A percentile compares a stretch with the other conserved stretches of the same genome.
Evolutionary conservation across 2,113 vertebrate genomes (phyloP).

Genomic region (Emydocephalus ijimae): DNA sequence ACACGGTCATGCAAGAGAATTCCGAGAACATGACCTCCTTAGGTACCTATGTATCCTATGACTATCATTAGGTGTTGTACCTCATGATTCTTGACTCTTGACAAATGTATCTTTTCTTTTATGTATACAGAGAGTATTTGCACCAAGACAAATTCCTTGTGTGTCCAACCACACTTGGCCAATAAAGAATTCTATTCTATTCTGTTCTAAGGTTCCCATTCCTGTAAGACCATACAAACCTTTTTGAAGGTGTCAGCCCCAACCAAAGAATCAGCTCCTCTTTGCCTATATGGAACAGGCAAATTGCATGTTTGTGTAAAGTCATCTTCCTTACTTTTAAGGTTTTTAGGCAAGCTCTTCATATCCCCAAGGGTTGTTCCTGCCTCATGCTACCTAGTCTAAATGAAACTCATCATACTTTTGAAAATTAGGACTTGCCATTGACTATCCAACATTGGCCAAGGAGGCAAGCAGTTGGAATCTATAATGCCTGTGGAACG

Average conservation of each 20-base stretch:
- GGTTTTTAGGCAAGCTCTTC: neutral
- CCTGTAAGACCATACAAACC: neutral
- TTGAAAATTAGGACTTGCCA: neutral
- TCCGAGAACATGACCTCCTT: constrained; percentile 6
- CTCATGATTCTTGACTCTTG: too few relatives aligned
- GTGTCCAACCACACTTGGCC: too few relatives aligned
- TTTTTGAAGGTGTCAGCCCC: neutral
- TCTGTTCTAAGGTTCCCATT: neutral
- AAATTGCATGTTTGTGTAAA: neutral
- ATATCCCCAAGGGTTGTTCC: neutral
- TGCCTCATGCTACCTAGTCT: neutral
- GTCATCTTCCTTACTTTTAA: neutral
- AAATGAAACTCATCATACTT: neutral
- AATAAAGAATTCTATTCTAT: too few relatives aligned
- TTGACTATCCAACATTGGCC: neutral
- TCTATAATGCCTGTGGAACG: too few relatives aligned
- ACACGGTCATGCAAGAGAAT: constrained; percentile 11
- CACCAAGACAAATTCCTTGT: too few relatives aligned
- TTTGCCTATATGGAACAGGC: neutral
- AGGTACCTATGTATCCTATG: neutral
- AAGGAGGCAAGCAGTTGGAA: neutral
- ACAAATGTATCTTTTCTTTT: too few relatives aligned
- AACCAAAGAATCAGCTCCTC: neutral
- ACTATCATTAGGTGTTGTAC: too few relatives aligned
- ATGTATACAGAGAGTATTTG: too few relatives aligned